Evolutionary conservation across 2,888 invertebrate genomes (phyloP).

Genomic region (Rhamphomyia laevipes): DNA sequence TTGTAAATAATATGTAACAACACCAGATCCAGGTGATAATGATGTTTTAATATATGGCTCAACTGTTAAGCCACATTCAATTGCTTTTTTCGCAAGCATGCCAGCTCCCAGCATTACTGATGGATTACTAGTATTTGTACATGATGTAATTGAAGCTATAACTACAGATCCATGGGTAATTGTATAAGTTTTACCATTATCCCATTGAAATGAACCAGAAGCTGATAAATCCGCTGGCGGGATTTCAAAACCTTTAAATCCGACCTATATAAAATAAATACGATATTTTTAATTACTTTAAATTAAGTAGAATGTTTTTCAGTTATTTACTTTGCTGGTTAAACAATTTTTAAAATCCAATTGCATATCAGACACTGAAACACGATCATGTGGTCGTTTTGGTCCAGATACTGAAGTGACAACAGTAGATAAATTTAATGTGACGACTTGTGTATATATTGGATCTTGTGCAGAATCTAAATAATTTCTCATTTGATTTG

Average conservation of each 20-base stretch:
- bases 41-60: slow-evolving; percentile 94
- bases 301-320: too few species aligned
- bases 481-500: slow-evolving; percentile 76
- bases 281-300: not conserved
- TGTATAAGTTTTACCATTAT: slow-evolving; percentile 64
- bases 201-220: slow-evolving; percentile 61
- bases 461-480: slow-evolving; percentile 65
- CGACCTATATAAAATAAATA: slow-evolving; percentile 48
- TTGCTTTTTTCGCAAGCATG: slow-evolving; percentile 85
- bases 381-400: slow-evolving; percentile 92
- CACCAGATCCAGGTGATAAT: slow-evolving; percentile 89
- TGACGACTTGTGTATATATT: slow-evolving; percentile 62
- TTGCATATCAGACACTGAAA: slow-evolving; percentile 83
- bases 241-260: slow-evolving; percentile 87
- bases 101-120: slow-evolving; percentile 97
- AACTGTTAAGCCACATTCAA: slow-evolving; percentile 78
- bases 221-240: slow-evolving; percentile 48
- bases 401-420: slow-evolving; percentile 95
- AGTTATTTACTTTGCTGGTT: slow-evolving; percentile 65
- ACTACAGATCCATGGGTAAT: slow-evolving; percentile 87
- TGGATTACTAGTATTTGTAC: slow-evolving; percentile 96
- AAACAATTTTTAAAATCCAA: slow-evolving; percentile 77
- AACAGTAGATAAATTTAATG: slow-evolving; percentile 75
- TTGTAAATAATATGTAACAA: slow-evolving; percentile 66
- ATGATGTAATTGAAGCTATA: slow-evolving; percentile 95